phyloP scores from a whole-genome alignment of 64 coral and sea anemone species.

The Montipora foliosa region DNA sequence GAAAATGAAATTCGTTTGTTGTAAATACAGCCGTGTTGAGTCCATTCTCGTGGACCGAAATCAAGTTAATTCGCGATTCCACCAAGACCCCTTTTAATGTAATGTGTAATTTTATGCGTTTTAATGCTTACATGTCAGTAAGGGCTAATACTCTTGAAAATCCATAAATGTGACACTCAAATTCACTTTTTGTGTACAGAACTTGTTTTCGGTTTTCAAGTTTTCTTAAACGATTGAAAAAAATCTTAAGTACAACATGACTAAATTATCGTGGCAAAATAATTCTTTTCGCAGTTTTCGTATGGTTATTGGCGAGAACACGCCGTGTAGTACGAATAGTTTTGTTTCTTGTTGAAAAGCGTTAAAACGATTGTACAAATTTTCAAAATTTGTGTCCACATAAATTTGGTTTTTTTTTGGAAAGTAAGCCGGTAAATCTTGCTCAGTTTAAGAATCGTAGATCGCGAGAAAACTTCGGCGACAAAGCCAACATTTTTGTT shows the following conservation, averaged over 20 bases:
- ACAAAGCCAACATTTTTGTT: not conserved
- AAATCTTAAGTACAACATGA: not conserved
- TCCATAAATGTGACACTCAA: not conserved
- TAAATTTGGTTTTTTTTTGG: not conserved
- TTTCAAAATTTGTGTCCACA: not conserved
- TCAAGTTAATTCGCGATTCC: not conserved
- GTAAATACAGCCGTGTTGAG: not conserved
- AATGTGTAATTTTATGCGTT: not conserved
- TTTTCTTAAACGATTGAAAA: not conserved
- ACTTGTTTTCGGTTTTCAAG: not conserved
- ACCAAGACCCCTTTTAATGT: not conserved
- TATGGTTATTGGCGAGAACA: no score
- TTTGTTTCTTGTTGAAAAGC: no score
- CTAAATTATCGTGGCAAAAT: not conserved
- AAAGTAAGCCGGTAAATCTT: not conserved
- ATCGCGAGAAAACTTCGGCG: not conserved
- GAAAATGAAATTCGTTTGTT: conserved; percentile 3
- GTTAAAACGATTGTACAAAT: not conserved
- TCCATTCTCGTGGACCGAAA: not conserved
- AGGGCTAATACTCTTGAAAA: not conserved
- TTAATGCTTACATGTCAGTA: no score
- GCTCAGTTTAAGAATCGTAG: not conserved
- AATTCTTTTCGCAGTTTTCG: no score
- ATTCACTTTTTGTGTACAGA: not conserved
- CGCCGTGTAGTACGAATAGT: no score